Evolutionary conservation across 2,888 invertebrate species (phyloP).

Genomic region (Cephus runcator): DNA sequence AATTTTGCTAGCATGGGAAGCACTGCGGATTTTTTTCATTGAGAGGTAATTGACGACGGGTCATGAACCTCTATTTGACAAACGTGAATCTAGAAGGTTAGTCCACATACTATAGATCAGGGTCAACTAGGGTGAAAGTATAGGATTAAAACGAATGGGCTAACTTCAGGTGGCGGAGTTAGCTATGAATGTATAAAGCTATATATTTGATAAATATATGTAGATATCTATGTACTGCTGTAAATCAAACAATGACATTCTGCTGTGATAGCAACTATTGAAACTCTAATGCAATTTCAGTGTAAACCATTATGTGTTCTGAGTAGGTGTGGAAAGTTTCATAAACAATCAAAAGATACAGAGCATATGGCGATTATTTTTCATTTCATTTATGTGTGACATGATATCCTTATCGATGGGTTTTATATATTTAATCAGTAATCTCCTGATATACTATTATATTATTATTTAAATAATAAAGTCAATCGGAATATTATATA

Average conservation of each 20-base stretch:
- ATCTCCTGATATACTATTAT: background rate
- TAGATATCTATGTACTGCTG: background rate
- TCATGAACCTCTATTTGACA: background rate
- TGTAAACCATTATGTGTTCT: background rate
- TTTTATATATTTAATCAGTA: background rate
- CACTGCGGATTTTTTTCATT: background rate
- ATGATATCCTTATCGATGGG: background rate
- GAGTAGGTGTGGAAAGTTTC: background rate
- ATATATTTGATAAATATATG: background rate
- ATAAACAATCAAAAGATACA: background rate
- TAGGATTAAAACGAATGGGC: background rate
- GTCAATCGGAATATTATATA: too few relatives aligned
- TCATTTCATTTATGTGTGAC: background rate
- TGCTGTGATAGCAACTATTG: background rate
- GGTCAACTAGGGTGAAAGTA: background rate
- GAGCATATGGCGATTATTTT: background rate
- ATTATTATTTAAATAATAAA: background rate
- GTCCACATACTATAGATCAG: background rate
- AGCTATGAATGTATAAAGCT: background rate
- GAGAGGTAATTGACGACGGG: background rate
- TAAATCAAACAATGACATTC: background rate
- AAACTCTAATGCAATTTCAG: background rate
- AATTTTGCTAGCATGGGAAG: background rate
- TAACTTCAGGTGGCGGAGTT: background rate
- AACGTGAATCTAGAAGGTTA: background rate